Evolutionary conservation across 2,888 invertebrate genomes (phyloP), one percentile per base, ranked within the genome.

Genomic region (Xanthorhoe designata): DNA sequence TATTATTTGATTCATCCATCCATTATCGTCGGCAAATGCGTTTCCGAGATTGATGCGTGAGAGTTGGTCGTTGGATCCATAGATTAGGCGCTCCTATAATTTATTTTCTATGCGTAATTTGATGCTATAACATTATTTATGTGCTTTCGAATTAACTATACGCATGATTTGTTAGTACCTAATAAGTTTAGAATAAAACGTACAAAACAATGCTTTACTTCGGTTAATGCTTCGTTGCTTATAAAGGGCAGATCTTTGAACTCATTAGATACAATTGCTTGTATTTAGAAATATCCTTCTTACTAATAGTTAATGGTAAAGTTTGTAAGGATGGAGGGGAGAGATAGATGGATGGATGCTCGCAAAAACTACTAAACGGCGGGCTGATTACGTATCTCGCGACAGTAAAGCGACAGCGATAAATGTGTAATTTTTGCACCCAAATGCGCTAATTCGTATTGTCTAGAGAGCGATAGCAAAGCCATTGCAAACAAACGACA

Each of bases 1-100:
- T 58, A 70, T 72, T 74, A 52, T 68, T 69, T 68, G 69, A 74
- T 72, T 69, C 70, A 69, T 71, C 57, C 59, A 63, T 65, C 68
- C 66, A 71, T 69, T 70, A 70, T 68, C 58, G 61, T 65, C 55
- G 63, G 66, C 64, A 66, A 70, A 69, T 64, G 64, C 66, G 61
- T 63, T 66, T 61, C 68, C 61, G 64, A 68, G 73, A 71, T 71
- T 71, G 70, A 71, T 70, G 71, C 61, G 59, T 57, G 64, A 53
- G 65, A 58, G 61, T 66, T 17, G 60, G 15, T 51, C 64, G 49
- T 54, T 54, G 61, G 51, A 55, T 56, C 45, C 51, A 61, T 47
- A 56, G 58, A 66, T 62, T 50, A 66, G 58, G 53, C 62, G 54
- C 51, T 63, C 51, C 55, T 63, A 63, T 63, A 63, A 67, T 67